Evolutionary conservation across 2,888 invertebrate species (phyloP), one percentile per base, ranked within the genome.

Genomic region (Drosophila borborema): DNA sequence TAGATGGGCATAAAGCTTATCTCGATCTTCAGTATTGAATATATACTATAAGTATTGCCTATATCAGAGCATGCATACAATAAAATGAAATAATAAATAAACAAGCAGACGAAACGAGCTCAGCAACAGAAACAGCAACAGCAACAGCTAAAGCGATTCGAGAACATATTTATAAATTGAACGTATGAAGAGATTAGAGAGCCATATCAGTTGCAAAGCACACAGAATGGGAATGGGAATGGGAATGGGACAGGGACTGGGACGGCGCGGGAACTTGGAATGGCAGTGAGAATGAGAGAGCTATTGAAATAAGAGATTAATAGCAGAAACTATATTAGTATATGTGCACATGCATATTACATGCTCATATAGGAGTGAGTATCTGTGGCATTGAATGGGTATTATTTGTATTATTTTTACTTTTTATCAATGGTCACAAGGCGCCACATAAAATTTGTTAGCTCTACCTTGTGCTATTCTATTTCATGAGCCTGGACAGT

Each of bases 141-240:
- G 28, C 9, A 4, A 16, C 48, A 48, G 46, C 23, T 14, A 46
- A 63, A 56, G 59, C 20, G 40, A 48, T 49, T 45, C 51, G 55
- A 56, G 62, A 68, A 69, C 14, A 72, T 66, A 69, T 76, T 83
- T 83, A 77, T 73, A 67, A 64, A 73, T 70, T 66, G 62, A 56
- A 34, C 54, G 34, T 36, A 49, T n/a, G 41, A 48, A 55, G 20
- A 74, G 68, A 74, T 76, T 74, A 74, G 62, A 43, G 64, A 64
- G 46, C 36, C 70, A 66, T 77, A 77, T 74, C 77, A 77, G 58
- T 54, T 62, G 74, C 61, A 40, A 51, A 62, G 75, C 75, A 66
- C 65, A 58, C 45, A 54, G 36, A 23, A 41, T 41, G 23, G 54
- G 23, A 43, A 2, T 12, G 10, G 36, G 36, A 12, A 1, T 36